Evolutionary conservation across 1,140 invertebrate genomes (phyloP), one percentile per base, ranked within the genome.

Genomic region (Drosophila ananassae): DNA sequence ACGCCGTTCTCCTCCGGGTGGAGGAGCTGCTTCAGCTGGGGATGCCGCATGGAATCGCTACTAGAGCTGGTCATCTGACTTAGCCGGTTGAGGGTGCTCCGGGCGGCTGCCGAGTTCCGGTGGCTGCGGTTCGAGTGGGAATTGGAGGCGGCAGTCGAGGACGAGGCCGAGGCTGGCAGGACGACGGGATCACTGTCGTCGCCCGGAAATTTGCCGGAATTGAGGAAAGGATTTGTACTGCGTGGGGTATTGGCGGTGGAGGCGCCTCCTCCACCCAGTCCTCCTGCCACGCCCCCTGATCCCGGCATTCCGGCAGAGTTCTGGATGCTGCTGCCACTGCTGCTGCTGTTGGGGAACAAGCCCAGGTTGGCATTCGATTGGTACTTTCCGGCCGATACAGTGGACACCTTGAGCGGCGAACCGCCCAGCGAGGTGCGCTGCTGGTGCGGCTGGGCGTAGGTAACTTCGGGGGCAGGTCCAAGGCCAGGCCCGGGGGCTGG

Each of bases 41-140:
- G 62, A 21, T 59, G 62, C 87, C 89, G 54, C 64, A 89, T 68
- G 41, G 39, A 41, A n/a, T 64, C 93, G 73, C 93, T 93, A 69
- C 93, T 93, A 32, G 92, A 93, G 47, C 92, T 93, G n/a, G 93
- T 93, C 93, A 93, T 93, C 44, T 93, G 93, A 53, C 92, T 92
- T 17, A 91, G 48, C 4, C 92, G 91, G 73, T 93, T 90, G 34
- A 87, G 34, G 8, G 73, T 79, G 24, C 53, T 76, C 12, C 81
- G 60, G 22, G 60, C 60, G 41, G 63, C 74, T 7, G 58, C 68
- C 24, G 9, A 39, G 17, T 71, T 80, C 32, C 74, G 62, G 32
- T 78, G 76, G 13, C 80, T 76, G 41, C 85, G 83, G 34, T 74
- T 79, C 28, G 17, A 34, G 47, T 72, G 77, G n/a, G 82, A 87